Conservation (phyloP, 2,888 invertebrate species). For the Pterostichus madidus region DNA sequence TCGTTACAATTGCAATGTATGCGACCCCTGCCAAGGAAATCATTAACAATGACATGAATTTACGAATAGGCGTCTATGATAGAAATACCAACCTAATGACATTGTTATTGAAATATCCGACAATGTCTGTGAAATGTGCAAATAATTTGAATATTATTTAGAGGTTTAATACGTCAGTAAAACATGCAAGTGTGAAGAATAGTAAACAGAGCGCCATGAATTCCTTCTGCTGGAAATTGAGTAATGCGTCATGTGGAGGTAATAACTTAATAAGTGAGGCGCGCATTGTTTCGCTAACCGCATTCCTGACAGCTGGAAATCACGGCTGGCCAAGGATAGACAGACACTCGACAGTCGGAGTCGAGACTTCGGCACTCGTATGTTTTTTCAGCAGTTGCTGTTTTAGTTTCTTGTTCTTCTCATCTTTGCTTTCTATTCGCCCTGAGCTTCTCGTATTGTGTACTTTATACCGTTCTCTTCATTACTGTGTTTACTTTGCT, state of each 20-base stretch:
- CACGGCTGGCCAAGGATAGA: conserved; percentile 11
- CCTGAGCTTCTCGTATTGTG: not conserved
- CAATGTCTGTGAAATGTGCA: no score
- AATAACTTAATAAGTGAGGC: conserved; percentile 36
- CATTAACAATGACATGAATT: no score
- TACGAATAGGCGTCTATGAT: no score
- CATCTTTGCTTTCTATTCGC: not conserved
- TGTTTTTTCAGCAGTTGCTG: conserved; percentile 37
- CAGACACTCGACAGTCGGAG: conserved; percentile 13
- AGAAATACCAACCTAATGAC: no score
- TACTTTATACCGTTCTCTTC: not conserved
- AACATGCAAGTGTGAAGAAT: no score
- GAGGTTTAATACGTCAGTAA: no score
- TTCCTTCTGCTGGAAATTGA: no score
- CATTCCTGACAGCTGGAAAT: conserved; percentile 37
- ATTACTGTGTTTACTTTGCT: conserved; percentile 29
- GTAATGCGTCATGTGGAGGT: not conserved
- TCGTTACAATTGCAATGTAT: no score
- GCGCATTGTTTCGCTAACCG: conserved; percentile 29
- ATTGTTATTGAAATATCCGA: no score
- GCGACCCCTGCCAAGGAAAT: no score
- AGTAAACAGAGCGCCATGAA: no score
- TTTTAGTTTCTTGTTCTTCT: conserved; percentile 30
- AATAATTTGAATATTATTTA: no score
- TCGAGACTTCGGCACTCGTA: not conserved